phyloP scores from a whole-genome alignment of 1,140 invertebrate genomes.

The Brachionus rubens region DNA sequence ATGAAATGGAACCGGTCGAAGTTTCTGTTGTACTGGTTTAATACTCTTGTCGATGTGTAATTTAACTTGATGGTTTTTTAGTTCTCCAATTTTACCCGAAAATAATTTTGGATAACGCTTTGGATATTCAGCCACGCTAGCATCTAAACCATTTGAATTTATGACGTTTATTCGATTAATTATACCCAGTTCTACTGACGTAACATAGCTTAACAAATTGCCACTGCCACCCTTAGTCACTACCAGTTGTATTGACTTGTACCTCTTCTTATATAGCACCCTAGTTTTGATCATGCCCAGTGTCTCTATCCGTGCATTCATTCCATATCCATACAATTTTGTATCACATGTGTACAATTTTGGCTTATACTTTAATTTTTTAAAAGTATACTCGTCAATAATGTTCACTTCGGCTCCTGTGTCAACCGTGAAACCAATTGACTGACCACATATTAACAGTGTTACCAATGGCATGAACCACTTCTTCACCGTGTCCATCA shows the following conservation, averaged over 20 bases:
- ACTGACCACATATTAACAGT: not conserved
- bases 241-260: not conserved
- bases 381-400: not conserved
- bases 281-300: not conserved
- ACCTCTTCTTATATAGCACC: not conserved
- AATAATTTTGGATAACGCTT: not conserved
- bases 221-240: not conserved
- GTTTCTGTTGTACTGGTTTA: slow-evolving; percentile 1
- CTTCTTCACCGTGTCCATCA: not conserved
- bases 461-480: not conserved
- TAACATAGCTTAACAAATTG: not conserved
- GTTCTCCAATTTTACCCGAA: slow-evolving; percentile 18
- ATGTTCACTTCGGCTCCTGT: not conserved
- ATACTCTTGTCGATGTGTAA: not conserved
- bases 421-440: not conserved
- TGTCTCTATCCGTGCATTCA: too few species aligned
- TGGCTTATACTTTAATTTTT: not conserved
- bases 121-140: not conserved
- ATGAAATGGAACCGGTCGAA: not conserved
- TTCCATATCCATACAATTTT: not conserved
- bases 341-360: not conserved
- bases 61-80: not conserved
- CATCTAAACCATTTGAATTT: not conserved
- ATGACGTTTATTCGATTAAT: not conserved
- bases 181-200: not conserved